A percentile compares a stretch with the other conserved stretches of the same genome.
Conservation (phyloP, 2,113 vertebrate species). For the Nicator chloris region DNA sequence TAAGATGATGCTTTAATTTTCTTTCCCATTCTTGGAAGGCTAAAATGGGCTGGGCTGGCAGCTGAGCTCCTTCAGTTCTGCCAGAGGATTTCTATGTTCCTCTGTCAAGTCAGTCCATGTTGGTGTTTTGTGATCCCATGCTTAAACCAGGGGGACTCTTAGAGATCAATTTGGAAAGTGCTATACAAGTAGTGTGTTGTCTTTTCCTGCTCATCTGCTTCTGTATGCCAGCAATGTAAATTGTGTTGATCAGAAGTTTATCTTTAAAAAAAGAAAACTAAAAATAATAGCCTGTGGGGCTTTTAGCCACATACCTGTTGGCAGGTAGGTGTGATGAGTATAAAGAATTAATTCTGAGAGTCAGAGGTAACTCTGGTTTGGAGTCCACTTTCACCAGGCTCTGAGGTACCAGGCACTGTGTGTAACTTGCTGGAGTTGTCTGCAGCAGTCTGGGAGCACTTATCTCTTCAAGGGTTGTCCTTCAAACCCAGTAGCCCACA, state of each 20-base stretch:
- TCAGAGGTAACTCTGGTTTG: background rate
- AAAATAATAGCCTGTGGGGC: background rate
- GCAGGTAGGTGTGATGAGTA: background rate
- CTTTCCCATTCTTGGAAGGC: background rate
- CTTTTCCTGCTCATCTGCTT: background rate
- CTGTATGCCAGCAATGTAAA: background rate
- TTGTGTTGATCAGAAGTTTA: background rate
- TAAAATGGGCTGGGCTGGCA: background rate
- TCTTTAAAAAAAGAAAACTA: background rate
- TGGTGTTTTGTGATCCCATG: background rate
- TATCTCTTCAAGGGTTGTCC: background rate
- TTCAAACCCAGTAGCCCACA: background rate
- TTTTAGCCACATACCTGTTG: background rate
- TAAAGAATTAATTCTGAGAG: background rate
- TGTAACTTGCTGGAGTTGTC: background rate
- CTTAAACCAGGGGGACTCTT: background rate
- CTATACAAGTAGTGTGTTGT: background rate
- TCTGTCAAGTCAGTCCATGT: background rate
- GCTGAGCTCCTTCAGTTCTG: background rate
- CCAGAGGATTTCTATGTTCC: background rate
- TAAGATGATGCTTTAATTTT: background rate
- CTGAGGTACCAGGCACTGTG: background rate
- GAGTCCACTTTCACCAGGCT: background rate
- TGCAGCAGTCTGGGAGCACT: background rate
- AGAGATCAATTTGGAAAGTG: background rate